phyloP scores from a whole-genome alignment of 2,888 invertebrate species.

The Antheraea yamamai region DNA sequence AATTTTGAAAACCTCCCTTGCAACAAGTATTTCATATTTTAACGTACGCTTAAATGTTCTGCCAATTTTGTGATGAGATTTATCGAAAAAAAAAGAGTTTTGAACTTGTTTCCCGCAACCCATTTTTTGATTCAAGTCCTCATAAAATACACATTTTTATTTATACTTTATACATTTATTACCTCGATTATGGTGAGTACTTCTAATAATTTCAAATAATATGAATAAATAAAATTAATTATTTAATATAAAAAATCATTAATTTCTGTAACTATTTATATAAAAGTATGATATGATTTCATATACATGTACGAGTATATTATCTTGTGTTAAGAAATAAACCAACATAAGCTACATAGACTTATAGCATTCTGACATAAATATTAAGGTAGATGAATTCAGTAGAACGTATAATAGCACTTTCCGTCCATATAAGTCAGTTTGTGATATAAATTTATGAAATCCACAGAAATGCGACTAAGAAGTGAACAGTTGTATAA shows the following conservation, averaged over 20 bases:
- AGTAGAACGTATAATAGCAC: not conserved
- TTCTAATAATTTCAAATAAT: not conserved
- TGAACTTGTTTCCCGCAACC: not conserved
- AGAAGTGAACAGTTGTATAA: constrained; percentile 41
- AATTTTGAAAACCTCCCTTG: constrained; percentile 27
- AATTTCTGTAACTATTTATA: no score
- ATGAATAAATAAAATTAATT: no score
- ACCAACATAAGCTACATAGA: not conserved
- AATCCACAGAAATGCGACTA: constrained; percentile 36
- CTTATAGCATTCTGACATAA: not conserved
- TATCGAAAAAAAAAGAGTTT: not conserved
- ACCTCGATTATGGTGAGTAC: not conserved
- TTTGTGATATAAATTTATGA: constrained; percentile 19
- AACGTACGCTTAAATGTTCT: constrained; percentile 28
- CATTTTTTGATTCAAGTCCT: no score
- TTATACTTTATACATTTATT: no score
- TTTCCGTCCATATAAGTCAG: constrained; percentile 10
- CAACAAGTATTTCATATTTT: constrained; percentile 32
- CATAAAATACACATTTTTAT: no score
- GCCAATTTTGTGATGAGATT: constrained; percentile 9
- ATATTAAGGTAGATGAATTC: not conserved
- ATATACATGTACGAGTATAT: not conserved
- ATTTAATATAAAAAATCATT: no score
- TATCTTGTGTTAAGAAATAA: not conserved
- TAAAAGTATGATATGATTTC: not conserved